Evolutionary conservation across 2,797 vertebrate genomes (phyloP), one percentile per base, ranked within the genome.

Genomic region (Harpagifer antarcticus): DNA sequence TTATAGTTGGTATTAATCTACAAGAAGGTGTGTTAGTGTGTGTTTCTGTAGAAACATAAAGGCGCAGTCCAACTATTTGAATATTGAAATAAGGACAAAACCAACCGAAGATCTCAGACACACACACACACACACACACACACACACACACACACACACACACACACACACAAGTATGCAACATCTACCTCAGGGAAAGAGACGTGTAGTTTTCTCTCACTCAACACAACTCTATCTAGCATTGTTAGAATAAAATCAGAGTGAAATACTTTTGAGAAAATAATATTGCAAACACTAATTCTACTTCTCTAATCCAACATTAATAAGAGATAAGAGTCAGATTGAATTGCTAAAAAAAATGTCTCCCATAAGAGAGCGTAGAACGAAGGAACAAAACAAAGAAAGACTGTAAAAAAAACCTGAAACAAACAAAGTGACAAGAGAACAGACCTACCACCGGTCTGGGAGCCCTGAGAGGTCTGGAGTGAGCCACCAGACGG

Each of bases 401-500:
- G 2, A 27, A 48, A 33, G 33, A 33, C 33, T 33, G 33, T 33
- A 33, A 33, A 33, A 33, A 33, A 33, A 1, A 1, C 1, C 47
- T 63, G 0, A 23, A 13, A 13, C 3, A 23, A 53, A 6, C 1
- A 27, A 48, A 50, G 1, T 13, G 31, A 16, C 0, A 5, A 11
- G 3, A 55, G 53, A 70, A 20, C 55, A 82, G 81, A 97, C 97
- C 94, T 98, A 99, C 98, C 97, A 94, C 94, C 9, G 95, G 88
- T 89, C 94, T 97, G 89, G 94, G 96, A 77, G 96, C 94, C 75
- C 96, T 97, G 88, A 96, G 96, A 72, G 97, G 97, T 86, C 96
- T 98, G 91, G 97, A 98, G 91, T 93, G 92, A 61, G 97, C 97
- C 71, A 99, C 97, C 94, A 99, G 91, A 47, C 90, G 93, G 81